Base-by-base conservation (phyloP, 2,797 vertebrate genomes). In the Catharus ustulatus region DNA sequence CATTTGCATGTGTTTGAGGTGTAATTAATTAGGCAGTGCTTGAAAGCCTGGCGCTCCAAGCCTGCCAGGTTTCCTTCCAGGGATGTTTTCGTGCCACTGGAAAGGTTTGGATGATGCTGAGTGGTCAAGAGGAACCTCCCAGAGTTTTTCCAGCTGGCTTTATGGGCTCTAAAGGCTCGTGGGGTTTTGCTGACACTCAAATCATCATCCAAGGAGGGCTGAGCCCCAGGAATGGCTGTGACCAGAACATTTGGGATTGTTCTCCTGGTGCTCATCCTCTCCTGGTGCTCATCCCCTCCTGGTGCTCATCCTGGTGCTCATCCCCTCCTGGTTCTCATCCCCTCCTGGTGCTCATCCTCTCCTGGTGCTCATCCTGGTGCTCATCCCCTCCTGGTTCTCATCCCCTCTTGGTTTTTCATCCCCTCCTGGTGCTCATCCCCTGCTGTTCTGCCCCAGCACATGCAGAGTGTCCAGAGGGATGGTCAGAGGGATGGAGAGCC, bases 181-280 rank as follows among this genome's bases (percentile, higher is more conserved):
- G 64, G 54, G 43, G 21, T 48, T 67, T 34, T 48, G 42, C 26
- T 14, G 62, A 3, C 7, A 2, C 14, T 30, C 17, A 8, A 17
- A 24, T 46, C 30, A 0, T 21, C 19, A 23, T 18, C 48, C 51
- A 4, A 0, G 71, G 46, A 30, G 29, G 9, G 1, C 0, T 4
- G 46, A 78, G 40, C 26, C 32, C 32, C 6, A 20, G 40, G 59
- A 85, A 36, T 42, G 15, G 3, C 76, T 43, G 21, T 0, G 5
- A 15, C 8, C 0, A 0, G 2, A 15, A 26, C 0, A 1, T 54
- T 32, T 27, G 72, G 55, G 54, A 40, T 40, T 14, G 40, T 40
- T 54, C 20, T 52, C 29, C 40, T 36, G n/a, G 42, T 61, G 59
- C 59, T 24, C n/a, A 13, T 23, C 30, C 19, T 15, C n/a, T 71